Conservation (phyloP, 1,140 invertebrate genomes). For the Hirudo medicinalis region DNA sequence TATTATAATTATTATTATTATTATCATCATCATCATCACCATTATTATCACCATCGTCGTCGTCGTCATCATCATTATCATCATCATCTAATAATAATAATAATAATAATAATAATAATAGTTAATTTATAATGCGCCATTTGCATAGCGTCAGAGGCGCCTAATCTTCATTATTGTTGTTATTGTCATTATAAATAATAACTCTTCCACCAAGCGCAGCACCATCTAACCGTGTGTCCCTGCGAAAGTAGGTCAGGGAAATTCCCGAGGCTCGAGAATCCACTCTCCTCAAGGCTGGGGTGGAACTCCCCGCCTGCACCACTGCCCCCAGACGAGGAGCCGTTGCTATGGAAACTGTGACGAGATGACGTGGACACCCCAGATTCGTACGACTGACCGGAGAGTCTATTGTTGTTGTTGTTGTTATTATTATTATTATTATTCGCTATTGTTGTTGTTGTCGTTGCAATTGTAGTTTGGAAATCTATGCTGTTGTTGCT, state of each 20-base stretch:
- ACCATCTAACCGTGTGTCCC: background rate
- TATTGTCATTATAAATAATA: no score
- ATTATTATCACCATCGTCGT: no score
- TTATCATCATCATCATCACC: no score
- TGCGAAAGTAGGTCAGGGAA: constrained; percentile 10
- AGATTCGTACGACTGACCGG: constrained; percentile 44
- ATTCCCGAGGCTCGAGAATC: constrained; percentile 11
- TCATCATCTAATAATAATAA: no score
- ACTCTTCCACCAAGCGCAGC: no score
- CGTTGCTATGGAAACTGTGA: constrained; percentile 48
- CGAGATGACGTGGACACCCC: constrained; percentile 39
- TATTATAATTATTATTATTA: no score
- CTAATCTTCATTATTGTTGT: no score
- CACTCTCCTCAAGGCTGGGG: constrained; percentile 20
- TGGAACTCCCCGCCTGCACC: constrained; percentile 47
- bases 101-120: no score
- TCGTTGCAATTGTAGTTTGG: background rate
- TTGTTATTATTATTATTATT: constrained; percentile 37
- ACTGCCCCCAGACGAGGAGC: constrained; percentile 44
- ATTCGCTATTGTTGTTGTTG: constrained; percentile 21
- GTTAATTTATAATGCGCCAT: no score
- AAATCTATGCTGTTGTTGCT: constrained; percentile 5
- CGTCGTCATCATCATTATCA: no score
- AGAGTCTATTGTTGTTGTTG: constrained; percentile 44
- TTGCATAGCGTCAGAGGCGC: no score